Evolutionary conservation across 2,797 vertebrate genomes (phyloP), one percentile per base, ranked within the genome.

Genomic region (Danio aesculapii): DNA sequence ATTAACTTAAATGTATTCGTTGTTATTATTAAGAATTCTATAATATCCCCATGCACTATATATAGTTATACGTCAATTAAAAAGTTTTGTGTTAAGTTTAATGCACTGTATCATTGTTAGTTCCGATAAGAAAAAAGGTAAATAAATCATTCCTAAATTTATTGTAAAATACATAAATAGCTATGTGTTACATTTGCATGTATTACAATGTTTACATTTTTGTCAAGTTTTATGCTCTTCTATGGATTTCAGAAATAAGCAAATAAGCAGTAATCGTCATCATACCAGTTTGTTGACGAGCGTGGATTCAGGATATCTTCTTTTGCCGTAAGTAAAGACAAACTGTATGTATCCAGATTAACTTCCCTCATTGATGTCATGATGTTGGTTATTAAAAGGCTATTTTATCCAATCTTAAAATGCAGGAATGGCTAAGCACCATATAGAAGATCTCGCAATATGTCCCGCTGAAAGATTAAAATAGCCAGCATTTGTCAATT

Each of bases 241-340:
- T 19, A 3, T 41, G 12, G 13, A 49, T 74, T 62, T 8, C 0
- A 41, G 11, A 63, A 41, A 14, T 12, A 14, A 14, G 30, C 5
- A 53, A 53, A 41, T 17, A 6, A n/a, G 5, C 6, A n/a, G 16
- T 62, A 69, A 44, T 6, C 11, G 16, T 61, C 8, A 16, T 68
- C 66, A 41, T 90, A 92, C 91, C 92, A 93, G 88, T 88, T 86
- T 61, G 89, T 90, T 50, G 88, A 89, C 4, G 83, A 88, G 6
- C 90, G 84, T 10, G 86, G 86, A 64, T 88, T 92, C 8, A 87
- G 75, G 58, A 92, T 87, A 83, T 92, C 92, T 81, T 91, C 90
- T 83, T 87, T 87, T 50, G 91, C 91, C 12, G 91, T 91, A 71
- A 92, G 79, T 70, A 92, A 88, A 52, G 91, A 91, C 83, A 92